Evolutionary conservation across 2,797 vertebrate genomes (phyloP), one percentile per base, ranked within the genome.

Genomic region (Melanotaenia pygmaea): DNA sequence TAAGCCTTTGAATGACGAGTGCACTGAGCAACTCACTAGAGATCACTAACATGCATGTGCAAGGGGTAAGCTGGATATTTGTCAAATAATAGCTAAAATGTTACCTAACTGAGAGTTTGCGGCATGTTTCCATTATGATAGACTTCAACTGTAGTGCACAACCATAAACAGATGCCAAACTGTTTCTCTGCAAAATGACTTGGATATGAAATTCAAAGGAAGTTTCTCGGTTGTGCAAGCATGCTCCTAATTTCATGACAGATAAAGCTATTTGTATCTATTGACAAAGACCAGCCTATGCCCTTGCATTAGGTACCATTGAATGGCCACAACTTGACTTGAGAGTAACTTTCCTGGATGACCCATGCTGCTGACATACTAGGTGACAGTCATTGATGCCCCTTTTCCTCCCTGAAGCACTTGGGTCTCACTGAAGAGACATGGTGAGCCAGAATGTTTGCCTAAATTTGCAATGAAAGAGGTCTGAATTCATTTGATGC

Each of bases 321-420:
- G 94, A 94, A 94, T 95, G 94, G 93, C 91, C 93, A 94, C 91
- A 93, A 94, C 94, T 94, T 94, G 94, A 95, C 93, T 94, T 95
- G 94, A 94, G 91, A 94, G 92, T 94, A 94, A 93, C 92, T 86
- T 92, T 94, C 90, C 92, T 91, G 87, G 92, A 94, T 89, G 92
- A 94, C 92, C 93, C 91, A 94, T 94, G 82, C 85, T 92, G 89
- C 89, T 89, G 88, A 91, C 82, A 86, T 70, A 74, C 74, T 58
- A 77, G 91, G 90, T 80, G 82, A 89, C 78, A 86, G 67, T 78
- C 86, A 80, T 74, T 81, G 74, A 80, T 50, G 28, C 59, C 35
- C 32, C 73, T 67, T 67, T 71, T 67, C 63, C 72, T 80, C 68
- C 81, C 72, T 60, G 59, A 87, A 86, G 81, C 79, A 77, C 82